These are phyloP conservation scores for Carettochelys insculpta DNA, from an alignment of 2,113 vertebrate species.

Conservation along the genomic window DNA sequence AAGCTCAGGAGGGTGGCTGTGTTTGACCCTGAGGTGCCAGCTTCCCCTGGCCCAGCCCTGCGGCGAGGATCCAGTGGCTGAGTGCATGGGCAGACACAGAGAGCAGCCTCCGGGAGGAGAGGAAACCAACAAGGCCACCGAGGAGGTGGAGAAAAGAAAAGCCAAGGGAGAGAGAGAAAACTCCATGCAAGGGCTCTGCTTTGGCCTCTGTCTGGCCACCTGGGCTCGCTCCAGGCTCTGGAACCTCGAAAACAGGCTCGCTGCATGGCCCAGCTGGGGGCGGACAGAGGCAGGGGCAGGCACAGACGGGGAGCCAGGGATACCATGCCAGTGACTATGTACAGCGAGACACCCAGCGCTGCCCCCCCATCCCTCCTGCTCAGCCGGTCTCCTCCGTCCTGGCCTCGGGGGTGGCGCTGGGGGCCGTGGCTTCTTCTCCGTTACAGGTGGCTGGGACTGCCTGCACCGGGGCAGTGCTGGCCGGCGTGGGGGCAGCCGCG, in stretches of 20 bases:
- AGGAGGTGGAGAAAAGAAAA: conserved; percentile 47
- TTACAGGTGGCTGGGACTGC: conserved; percentile 81
- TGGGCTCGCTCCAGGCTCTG: conserved; percentile 50
- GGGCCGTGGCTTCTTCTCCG: conserved; percentile 75
- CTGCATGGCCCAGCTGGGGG: conserved; percentile 39
- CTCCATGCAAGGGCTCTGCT: conserved; percentile 73
- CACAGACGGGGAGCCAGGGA: conserved; percentile 65
- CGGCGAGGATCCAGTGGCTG: conserved; percentile 1
- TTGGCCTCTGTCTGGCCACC: conserved; percentile 10
- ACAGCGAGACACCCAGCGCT: conserved; percentile 68
- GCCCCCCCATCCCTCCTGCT: conserved; percentile 58
- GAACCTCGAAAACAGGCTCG: conserved; percentile 60
- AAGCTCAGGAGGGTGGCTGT: background rate
- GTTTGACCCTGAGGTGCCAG: background rate
- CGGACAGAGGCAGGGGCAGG: conserved; percentile 14
- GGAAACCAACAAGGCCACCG: conserved; percentile 62
- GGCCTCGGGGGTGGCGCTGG: conserved; percentile 62
- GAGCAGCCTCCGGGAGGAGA: conserved; percentile 58
- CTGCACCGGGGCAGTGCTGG: conserved; percentile 64
- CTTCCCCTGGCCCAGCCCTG: background rate
- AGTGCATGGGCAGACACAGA: conserved; percentile 43
- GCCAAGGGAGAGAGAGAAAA: conserved; percentile 19
- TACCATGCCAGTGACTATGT: conserved; percentile 89
- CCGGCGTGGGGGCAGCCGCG: conserved; percentile 48
- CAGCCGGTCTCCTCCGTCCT: conserved; percentile 83